Evolutionary conservation across 2,888 invertebrate species (phyloP).

Genomic region (Archips crataeganus): DNA sequence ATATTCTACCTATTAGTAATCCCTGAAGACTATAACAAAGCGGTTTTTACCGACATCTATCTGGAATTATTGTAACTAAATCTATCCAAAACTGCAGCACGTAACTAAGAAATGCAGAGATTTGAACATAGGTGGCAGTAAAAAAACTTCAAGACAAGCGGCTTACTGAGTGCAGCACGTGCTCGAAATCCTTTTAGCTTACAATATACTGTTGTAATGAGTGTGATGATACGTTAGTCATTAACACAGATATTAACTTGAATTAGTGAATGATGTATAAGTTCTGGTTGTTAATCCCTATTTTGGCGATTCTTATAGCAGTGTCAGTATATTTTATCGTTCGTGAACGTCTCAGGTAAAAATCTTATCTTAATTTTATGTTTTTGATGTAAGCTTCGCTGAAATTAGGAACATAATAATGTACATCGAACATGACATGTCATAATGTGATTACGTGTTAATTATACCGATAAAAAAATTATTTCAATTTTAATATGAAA

Average conservation of each 20-base stretch:
- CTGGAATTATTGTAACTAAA: neutral
- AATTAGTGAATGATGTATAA: slow-evolving; percentile 1
- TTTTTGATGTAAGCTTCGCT: neutral
- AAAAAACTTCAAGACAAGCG: neutral
- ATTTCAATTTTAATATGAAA: no score
- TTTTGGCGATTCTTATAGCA: neutral
- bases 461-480: no score
- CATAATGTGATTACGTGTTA: no score
- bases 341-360: neutral
- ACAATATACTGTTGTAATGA: neutral
- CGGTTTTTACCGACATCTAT: neutral
- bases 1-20: no score
- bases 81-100: neutral
- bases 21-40: neutral
- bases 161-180: neutral
- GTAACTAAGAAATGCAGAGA: neutral
- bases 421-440: neutral
- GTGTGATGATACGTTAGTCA: neutral
- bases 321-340: neutral
- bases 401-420: no score
- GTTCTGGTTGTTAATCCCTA: neutral
- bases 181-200: neutral
- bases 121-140: neutral
- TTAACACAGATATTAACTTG: neutral
- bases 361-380: neutral